Base-by-base conservation (phyloP, 2,113 vertebrate genomes). In the Toxostoma redivivum region DNA sequence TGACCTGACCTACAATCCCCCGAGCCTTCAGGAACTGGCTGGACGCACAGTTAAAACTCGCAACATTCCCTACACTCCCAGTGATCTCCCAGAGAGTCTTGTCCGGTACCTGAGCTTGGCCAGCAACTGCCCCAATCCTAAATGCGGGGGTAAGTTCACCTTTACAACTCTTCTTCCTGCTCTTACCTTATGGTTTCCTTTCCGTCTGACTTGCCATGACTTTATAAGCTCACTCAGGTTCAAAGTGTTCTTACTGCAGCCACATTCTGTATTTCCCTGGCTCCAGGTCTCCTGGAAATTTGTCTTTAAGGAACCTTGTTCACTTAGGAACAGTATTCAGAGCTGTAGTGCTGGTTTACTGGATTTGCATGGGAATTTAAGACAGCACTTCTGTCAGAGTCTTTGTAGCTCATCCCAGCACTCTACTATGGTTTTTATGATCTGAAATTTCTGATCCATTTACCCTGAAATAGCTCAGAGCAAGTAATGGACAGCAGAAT, bases 61-160 rank as follows among this genome's bases (percentile, higher is more conserved):
- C 89, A 98, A 96, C 14, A 67, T 98, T 53, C 94, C 97, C 20
- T 99, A 99, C 15, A 90, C 96, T 11, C 98, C 98, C 50, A 92
- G 91, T 1, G 99, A 99, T 47, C 97, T 99, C 90, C 99, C 99
- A 0, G 97, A 94, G n/a, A 98, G 99, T 72, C 98, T 99, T 4
- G 95, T 99, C 82, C 97, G 86, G 7, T 99, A 99, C 93, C 98
- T 99, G 86, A 98, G 99, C 96, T 96, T 99, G 96, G 99, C 99
- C 95, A 99, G 98, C 98, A 99, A 99, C 97, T 99, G 99, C 58
- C 99, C 99, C 95, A 99, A 99, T 93, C 99, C 99, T 44, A 99
- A 99, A 91, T 99, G 99, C 11, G 99, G 98, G 28, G 99, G 99
- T 99, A 96, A 97, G 98, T 95, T 92, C 61, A 30, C 37, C 64